Base-by-base conservation (phyloP, 2,797 vertebrate species). In the Premnoplex brunnescens region DNA sequence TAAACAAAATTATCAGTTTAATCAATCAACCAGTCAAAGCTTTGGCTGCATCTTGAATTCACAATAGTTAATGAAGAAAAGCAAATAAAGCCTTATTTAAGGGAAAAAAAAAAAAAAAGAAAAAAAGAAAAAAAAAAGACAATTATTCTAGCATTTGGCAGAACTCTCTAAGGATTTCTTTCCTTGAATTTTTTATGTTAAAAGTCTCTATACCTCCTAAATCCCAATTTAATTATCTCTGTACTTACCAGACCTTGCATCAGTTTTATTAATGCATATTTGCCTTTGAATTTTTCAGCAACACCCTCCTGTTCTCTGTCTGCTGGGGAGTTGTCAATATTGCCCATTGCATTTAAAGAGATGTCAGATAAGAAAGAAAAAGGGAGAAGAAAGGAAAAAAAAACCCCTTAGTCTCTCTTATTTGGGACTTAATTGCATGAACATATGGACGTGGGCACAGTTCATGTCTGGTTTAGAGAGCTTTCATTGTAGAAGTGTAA, bases 141-240 rank as follows among this genome's bases (percentile, higher is more conserved):
- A 59, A 75, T 84, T 84, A 51, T 78, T 92, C 68, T 52, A 86
- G 64, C 14, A 82, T 82, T 88, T 88, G 51, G 19, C n/a, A 90
- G 55, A 81, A 76, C 5, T 86, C 62, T 88, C 73, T 41, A 60
- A 67, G 72, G 79, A 63, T 14, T 62, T 84, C 69, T 77, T 75
- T 24, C 22, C 48, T 84, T 48, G 66, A 28, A 55, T 44, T 93
- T 89, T 86, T 66, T 27, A 66, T 78, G 23, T 56, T 78, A 39
- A 64, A 90, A 52, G 16, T 76, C 84, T 75, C 66, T 58, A 12
- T 44, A 62, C 32, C 58, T 76, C 55, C 58, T 78, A 94, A 94
- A 95, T 93, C 89, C 76, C 75, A 64, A 48, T 85, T 77, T 88
- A 92, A 93, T 95, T 71, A 77, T 60, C 7, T 63, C 16, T 64